Conservation (phyloP, 2,888 invertebrate species). For the Thymelicus acteon region DNA sequence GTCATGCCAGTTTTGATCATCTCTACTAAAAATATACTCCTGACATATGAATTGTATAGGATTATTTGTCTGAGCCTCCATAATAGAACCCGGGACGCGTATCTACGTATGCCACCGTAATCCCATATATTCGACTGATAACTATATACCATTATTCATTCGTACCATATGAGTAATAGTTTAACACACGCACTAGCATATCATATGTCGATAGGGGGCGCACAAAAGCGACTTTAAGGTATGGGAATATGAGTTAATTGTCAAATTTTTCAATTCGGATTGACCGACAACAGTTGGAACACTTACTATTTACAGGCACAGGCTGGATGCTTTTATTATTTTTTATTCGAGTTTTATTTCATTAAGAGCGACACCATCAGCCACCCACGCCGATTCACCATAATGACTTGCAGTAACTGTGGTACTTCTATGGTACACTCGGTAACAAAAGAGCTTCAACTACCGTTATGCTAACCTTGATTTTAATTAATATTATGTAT, state of each 20-base stretch:
- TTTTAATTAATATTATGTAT: slow-evolving; percentile 5
- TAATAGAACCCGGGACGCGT: slow-evolving; percentile 19
- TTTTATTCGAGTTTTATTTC: slow-evolving; percentile 80
- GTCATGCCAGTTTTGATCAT: no score
- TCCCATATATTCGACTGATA: slow-evolving; percentile 58
- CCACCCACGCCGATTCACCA: slow-evolving; percentile 74
- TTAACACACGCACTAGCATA: slow-evolving; percentile 32
- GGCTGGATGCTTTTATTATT: slow-evolving; percentile 55
- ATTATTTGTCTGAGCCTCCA: slow-evolving; percentile 1
- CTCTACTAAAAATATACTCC: no score
- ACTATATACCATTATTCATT: slow-evolving; percentile 59
- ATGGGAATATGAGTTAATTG: slow-evolving; percentile 7
- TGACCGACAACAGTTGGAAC: slow-evolving; percentile 8
- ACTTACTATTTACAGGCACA: slow-evolving; percentile 49
- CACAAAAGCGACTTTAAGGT: neutral
- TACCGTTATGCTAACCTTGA: slow-evolving; percentile 44
- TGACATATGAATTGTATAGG: no score
- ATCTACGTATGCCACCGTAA: slow-evolving; percentile 47
- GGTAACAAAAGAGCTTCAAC: slow-evolving; percentile 50
- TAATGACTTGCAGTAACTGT: slow-evolving; percentile 82
- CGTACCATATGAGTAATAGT: slow-evolving; percentile 55
- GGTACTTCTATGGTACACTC: slow-evolving; percentile 56
- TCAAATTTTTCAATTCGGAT: neutral
- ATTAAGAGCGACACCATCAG: slow-evolving; percentile 78
- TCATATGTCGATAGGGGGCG: neutral